Conservation (phyloP, 53 echinoderm and acorn worm genomes). For the Pentamera pediparva region DNA sequence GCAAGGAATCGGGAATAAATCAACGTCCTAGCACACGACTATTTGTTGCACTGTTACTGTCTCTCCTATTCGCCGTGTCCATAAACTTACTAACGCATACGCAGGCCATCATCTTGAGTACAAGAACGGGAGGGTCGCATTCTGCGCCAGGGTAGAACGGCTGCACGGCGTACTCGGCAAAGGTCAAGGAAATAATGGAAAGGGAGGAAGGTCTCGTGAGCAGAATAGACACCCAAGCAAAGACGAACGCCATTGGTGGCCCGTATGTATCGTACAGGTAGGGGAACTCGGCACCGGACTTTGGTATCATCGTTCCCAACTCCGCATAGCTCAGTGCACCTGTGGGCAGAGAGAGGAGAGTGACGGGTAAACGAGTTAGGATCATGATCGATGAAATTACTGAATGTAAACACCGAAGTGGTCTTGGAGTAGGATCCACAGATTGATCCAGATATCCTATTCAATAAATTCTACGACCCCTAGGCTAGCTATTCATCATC, state of each 20-base stretch:
- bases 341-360: conserved; percentile 17
- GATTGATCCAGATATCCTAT: no score
- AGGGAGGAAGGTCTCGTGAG: conserved; percentile 73
- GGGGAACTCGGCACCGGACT: conserved; percentile 77
- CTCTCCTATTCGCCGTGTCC: no score
- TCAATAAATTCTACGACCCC: no score
- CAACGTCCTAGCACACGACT: no score
- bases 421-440: no score
- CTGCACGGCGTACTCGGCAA: conserved; percentile 68
- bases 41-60: no score
- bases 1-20: no score
- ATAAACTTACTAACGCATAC: conserved; percentile 86
- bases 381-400: no score
- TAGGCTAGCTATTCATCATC: no score
- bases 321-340: conserved; percentile 88
- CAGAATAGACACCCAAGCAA: conserved; percentile 70
- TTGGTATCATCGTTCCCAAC: conserved; percentile 78
- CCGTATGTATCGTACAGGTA: conserved; percentile 70
- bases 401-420: no score
- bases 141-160: conserved; percentile 61
- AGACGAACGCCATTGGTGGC: conserved; percentile 51
- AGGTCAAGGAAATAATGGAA: conserved; percentile 67
- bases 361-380: no score
- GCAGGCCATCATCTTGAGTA: conserved; percentile 63
- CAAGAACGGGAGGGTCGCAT: conserved; percentile 49